Percentiles rank a stretch among this genome's conserved stretches.
These are phyloP conservation scores for Macrophya annulata DNA, from an alignment of 2,888 invertebrate species.

Conservation along the genomic window DNA sequence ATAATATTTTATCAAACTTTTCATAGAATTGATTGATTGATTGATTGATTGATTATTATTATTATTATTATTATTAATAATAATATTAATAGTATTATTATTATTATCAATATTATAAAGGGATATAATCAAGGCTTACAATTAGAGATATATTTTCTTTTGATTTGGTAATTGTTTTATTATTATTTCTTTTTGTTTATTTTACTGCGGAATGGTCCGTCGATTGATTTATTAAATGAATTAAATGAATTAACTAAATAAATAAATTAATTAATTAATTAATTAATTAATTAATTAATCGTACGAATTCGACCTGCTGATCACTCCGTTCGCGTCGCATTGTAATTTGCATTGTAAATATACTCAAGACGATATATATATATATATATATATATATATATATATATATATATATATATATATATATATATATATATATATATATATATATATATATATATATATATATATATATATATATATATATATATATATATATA, in stretches of 20 bases:
- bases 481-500: constrained; percentile 57
- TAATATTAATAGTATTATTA: too few relatives aligned
- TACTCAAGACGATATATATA: constrained; percentile 65
- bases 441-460: constrained; percentile 59
- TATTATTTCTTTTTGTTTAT: background rate
- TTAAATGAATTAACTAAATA: background rate
- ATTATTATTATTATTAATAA: too few relatives aligned
- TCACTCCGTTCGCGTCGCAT: constrained; percentile 70
- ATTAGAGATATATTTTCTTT: too few relatives aligned
- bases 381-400: background rate
- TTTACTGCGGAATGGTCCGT: background rate
- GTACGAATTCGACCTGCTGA: constrained; percentile 70
- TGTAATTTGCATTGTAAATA: constrained; percentile 75
- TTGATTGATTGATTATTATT: too few relatives aligned
- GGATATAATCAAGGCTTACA: too few relatives aligned
- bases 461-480: constrained; percentile 58
- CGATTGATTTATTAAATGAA: background rate
- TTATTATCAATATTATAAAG: too few relatives aligned
- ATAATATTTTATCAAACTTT: too few relatives aligned
- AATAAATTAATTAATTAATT: background rate
- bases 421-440: constrained; percentile 59
- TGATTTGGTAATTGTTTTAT: background rate
- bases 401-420: constrained; percentile 61
- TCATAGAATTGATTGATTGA: too few relatives aligned
- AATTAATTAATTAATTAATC: background rate